These are phyloP conservation scores for Brachynemurus nebulosus DNA, from an alignment of 2,888 invertebrate species.

Conservation along the genomic window DNA sequence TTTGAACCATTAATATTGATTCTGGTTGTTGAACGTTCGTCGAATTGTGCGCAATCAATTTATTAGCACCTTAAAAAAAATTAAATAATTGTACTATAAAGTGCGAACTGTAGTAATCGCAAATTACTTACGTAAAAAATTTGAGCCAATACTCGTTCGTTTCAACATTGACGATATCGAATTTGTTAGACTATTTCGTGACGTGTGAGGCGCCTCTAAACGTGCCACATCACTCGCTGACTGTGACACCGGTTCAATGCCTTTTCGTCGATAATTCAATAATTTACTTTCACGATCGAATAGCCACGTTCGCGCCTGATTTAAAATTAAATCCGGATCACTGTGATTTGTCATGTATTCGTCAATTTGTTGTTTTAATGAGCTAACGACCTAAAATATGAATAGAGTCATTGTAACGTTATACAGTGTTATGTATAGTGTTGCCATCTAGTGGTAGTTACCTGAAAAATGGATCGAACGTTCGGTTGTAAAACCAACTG, in stretches of 20 bases:
- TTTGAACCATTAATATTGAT: background rate
- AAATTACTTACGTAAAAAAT: conserved; percentile 7
- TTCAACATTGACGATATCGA: conserved; percentile 64
- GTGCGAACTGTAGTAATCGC: background rate
- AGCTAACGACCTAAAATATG: conserved; percentile 48
- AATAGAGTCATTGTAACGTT: background rate
- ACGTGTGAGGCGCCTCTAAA: conserved; percentile 28
- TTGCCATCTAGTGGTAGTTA: conserved; percentile 27
- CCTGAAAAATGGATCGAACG: conserved; percentile 83
- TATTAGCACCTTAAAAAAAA: conserved; percentile 1
- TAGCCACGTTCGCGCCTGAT: conserved; percentile 65
- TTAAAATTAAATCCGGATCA: conserved; percentile 49
- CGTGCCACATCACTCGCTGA: conserved; percentile 28
- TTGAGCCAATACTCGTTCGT: conserved; percentile 34
- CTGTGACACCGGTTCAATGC: conserved; percentile 28
- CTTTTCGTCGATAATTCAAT: conserved; percentile 51
- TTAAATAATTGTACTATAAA: too few relatives aligned
- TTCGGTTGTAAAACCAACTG: conserved; percentile 77
- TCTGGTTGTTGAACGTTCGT: background rate
- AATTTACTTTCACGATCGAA: conserved; percentile 66
- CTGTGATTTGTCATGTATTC: conserved; percentile 48
- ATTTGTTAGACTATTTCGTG: conserved; percentile 48
- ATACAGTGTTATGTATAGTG: background rate
- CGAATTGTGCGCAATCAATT: background rate
- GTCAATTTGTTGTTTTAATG: conserved; percentile 77